Evolutionary conservation across 1,140 invertebrate species (phyloP), one percentile per base, ranked within the genome.

Genomic region (Aphis craccivora): DNA sequence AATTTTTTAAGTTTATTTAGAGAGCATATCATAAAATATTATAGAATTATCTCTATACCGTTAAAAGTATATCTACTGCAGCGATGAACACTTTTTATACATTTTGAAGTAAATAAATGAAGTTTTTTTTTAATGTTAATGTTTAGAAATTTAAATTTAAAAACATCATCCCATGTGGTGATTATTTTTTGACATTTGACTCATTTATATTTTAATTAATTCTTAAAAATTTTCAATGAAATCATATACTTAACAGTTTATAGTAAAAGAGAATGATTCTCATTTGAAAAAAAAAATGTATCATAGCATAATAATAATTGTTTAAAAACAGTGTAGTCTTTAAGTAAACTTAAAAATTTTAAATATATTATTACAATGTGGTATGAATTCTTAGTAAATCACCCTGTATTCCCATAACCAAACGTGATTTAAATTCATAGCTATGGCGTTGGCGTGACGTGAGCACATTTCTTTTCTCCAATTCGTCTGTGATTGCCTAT

Each of bases 371-470:
- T 45, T 45, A 45, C 0, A 51, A 51, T 51, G 55, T 2, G 3
- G 11, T n/a, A 67, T 67, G 30, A n/a, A n/a, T 76, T 76, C 0
- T 20, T 35, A 76, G 30, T 76, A 76, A 76, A 76, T 76, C 60
- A 7, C 14, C 14, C n/a, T n/a, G 30, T n/a, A 67, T 67, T n/a
- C 11, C 30, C 18, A 14, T 76, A 76, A 23, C 83, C 4, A 40
- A 25, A 43, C n/a, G 5, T 51, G 18, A 89, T 89, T 89, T 53
- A n/a, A 18, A 89, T 89, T 89, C 87, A 89, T 53, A 53, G 87
- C n/a, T n/a, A 88, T 84, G 40, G 40, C 23, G 22, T 84, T 37
- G 35, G 6, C 35, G 18, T 20, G 35, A 81, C 76, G 35, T 37
- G 22, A 23, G 22, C 23, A 37, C 30, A 76, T n/a, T 83, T 37